Percentiles rank a stretch among this genome's conserved stretches.
These are phyloP conservation scores for Odontamblyopus rebecca DNA, from an alignment of 2,797 vertebrate species.

Conservation along the genomic window DNA sequence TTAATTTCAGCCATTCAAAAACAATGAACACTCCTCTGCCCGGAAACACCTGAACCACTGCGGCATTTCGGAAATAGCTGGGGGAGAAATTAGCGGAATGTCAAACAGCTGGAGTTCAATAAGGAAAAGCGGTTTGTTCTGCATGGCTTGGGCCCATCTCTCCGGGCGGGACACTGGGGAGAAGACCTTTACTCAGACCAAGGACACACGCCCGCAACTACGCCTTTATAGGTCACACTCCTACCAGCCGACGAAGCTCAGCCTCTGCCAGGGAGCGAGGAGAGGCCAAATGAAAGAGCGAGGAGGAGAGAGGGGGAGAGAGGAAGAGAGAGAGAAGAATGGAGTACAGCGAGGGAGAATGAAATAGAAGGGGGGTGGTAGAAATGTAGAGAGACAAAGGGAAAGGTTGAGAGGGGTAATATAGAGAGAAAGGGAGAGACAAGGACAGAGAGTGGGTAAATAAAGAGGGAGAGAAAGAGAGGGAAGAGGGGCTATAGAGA, in stretches of 20 bases:
- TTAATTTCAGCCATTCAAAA: slow-evolving; percentile 25
- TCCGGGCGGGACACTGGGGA: slow-evolving; percentile 28
- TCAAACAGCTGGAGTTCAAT: slow-evolving; percentile 59
- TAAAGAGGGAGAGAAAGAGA: neutral
- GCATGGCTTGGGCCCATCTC: slow-evolving; percentile 29
- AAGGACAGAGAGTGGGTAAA: neutral
- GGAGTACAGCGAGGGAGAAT: too few species aligned
- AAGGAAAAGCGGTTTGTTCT: slow-evolving; percentile 33
- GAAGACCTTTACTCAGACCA: slow-evolving; percentile 49
- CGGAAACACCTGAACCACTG: slow-evolving; percentile 48
- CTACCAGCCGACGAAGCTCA: slow-evolving; percentile 27
- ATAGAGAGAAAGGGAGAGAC: slow-evolving; percentile 6
- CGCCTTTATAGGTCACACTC: slow-evolving; percentile 40
- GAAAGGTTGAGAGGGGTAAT: slow-evolving; percentile 10
- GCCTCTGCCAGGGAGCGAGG: slow-evolving; percentile 33
- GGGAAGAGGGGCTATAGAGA: too few species aligned
- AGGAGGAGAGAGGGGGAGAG: slow-evolving; percentile 16
- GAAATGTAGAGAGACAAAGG: neutral
- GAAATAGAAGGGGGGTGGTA: too few species aligned
- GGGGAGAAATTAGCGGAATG: slow-evolving; percentile 58
- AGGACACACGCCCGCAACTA: slow-evolving; percentile 36
- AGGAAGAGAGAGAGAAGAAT: neutral
- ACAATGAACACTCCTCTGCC: slow-evolving; percentile 26
- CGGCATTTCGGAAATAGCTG: slow-evolving; percentile 46
- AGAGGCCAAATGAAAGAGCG: slow-evolving; percentile 30